Evolutionary conservation across 2,888 invertebrate species (phyloP).

Genomic region (Aelia acuminata): DNA sequence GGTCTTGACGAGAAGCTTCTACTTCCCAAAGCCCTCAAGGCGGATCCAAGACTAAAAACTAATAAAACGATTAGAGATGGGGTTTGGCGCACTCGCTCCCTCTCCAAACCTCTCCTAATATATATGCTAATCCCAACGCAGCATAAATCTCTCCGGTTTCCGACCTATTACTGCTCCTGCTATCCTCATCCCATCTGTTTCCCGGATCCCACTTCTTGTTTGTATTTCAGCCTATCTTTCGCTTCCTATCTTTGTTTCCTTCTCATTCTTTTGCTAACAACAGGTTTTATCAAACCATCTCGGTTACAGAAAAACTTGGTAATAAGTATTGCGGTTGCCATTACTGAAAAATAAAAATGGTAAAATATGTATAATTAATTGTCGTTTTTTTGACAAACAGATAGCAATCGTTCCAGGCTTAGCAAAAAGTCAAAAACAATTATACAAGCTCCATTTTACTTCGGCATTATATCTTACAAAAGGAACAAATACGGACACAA

Average conservation of each 20-base stretch:
- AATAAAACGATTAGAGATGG: slow-evolving; percentile 29
- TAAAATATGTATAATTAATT: too few relatives aligned
- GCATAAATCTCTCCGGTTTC: slow-evolving; percentile 1
- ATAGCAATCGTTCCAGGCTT: too few relatives aligned
- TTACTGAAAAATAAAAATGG: too few relatives aligned
- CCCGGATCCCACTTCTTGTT: not conserved
- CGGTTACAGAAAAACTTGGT: too few relatives aligned
- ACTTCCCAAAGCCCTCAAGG: not conserved
- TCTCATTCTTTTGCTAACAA: not conserved
- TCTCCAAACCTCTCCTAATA: not conserved
- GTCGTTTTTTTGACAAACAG: too few relatives aligned
- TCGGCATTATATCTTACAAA: too few relatives aligned
- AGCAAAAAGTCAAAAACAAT: too few relatives aligned
- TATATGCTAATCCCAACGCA: slow-evolving; percentile 39
- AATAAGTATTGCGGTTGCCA: too few relatives aligned
- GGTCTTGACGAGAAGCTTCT: not conserved
- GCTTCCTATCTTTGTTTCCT: not conserved
- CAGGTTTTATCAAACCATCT: not conserved
- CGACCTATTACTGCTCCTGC: slow-evolving; percentile 27
- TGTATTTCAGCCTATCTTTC: slow-evolving; percentile 36
- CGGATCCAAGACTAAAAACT: not conserved
- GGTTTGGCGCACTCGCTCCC: not conserved
- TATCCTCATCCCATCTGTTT: slow-evolving; percentile 47
- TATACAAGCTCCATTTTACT: too few relatives aligned
- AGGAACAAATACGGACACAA: too few relatives aligned